Evolutionary conservation across 2,797 vertebrate species (phyloP), one percentile per base, ranked within the genome.

Genomic region (Chelon auratus): DNA sequence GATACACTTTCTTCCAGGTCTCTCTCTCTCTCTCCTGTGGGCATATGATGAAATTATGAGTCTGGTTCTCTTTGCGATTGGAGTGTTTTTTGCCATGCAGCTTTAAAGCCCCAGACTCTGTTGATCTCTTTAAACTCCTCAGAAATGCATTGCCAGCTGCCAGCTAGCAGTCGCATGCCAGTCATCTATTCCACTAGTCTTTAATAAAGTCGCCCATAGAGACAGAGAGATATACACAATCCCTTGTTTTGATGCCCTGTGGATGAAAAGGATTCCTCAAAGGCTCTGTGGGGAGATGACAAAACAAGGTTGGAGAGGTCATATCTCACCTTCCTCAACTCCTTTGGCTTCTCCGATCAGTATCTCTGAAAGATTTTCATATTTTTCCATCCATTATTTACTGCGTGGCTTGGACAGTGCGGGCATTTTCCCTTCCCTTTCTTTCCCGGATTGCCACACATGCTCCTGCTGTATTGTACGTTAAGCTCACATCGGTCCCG

Each of bases 121-220:
- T 9, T 84, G 87, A 92, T 92, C 89, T 82, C 78, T 90, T 82
- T 90, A 80, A 89, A 91, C 45, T 81, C 83, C 69, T 50, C 58
- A 56, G 81, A 90, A 92, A 91, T 84, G 83, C 86, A 81, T 86
- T 74, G 83, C 79, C 79, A 70, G 81, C 86, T 72, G 81, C 78
- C 66, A 57, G 70, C 79, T 40, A 43, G 51, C 68, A 45, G 82
- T 81, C 71, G 64, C 80, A 78, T 70, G 81, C 78, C 86, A 80
- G 75, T 84, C 84, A 83, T 85, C 75, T 78, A 43, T 77, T 76
- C 74, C 70, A 45, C 77, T 47, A 55, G 77, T 74, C 77, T 82
- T 90, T 87, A 85, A 91, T 90, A 89, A 86, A 90, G 90, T 89
- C 78, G 7, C 64, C 75, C 80, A 30, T 60, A 67, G 75, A 84